Base-by-base conservation (phyloP, 2,888 invertebrate species). In the Chloromyia formosa region DNA sequence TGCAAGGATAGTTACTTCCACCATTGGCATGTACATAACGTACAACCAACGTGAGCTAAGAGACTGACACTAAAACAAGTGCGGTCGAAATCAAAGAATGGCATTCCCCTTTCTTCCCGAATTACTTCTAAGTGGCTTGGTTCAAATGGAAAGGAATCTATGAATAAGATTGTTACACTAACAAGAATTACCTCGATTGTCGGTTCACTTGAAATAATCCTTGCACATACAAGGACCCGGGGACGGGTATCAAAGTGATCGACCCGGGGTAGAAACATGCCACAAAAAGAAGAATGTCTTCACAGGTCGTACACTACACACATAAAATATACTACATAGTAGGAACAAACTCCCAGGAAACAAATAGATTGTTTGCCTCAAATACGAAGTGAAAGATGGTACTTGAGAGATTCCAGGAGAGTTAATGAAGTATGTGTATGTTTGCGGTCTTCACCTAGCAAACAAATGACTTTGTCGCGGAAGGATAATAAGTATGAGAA, bases 121-220 rank as follows among this genome's bases (percentile, higher is more conserved):
- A 76, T 76, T 76, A 74, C 74, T 72, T 69, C 74, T 76, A 58
- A 75, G 74, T 69, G 72, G 76, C 53, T 74, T 74, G 72, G 68
- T 20, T 49, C 74, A 71, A 74, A 76, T 75, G 72, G 72, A 60
- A 27, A 62, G 64, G 42, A 54, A 71, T 54, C 72, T 75, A 71
- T 62, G 72, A 72, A 72, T 62, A 75, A 75, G 61, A 53, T 61
- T 72, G 35, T 54, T 49, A 56, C 64, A 54, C 23, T 56, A 64
- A 61, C 61, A 71, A 40, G 62, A 49, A 75, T 71, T 56, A 71
- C 71, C 71, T 56, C 71, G 71, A 14, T 49, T 7, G 22, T 42
- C 66, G 66, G 49, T 22, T 53, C 66, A 68, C 66, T 68, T 45
- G 23, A 49, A 68, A 49, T 68, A 68, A 68, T 68, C 53, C 14